Evolutionary conservation across 2,888 invertebrate genomes (phyloP), one percentile per base, ranked within the genome.

Genomic region (Frankliniella fusca): DNA sequence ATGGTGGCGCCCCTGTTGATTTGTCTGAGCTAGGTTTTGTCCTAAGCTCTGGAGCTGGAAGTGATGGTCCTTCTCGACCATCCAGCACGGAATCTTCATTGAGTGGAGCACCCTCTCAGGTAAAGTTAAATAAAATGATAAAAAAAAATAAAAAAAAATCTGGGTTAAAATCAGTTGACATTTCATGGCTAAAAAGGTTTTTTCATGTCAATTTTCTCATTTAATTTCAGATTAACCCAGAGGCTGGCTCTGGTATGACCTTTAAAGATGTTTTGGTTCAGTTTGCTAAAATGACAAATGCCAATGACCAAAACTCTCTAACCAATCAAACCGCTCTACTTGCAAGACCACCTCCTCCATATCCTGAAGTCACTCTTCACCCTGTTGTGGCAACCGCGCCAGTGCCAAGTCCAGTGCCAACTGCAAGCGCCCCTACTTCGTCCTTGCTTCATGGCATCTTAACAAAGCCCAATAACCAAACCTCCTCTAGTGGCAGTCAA

Each of bases 181-280:
- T 38, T 38, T 3, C 3, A 5, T 38, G 38, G 38, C 3, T 38
- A 38, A 38, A 38, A 38, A 38, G 38, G 38, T 38, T 3, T 38
- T 38, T 38, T 38, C 38, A 38, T 38, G 38, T 38, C 38, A 3
- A 38, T 38, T 38, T 38, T 38, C 38, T 38, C 38, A 3, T 38
- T 54, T 54, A 54, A 54, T 12, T 23, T 1, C 70, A 76, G 70
- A 12, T 76, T 10, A 76, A 76, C 12, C 61, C 61, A 61, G 61
- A 61, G n/a, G 18, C 70, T 27, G 27, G 70, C 9, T 76, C 80
- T 54, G 83, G 84, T 88, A 86, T 91, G 90, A 89, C 90, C 88
- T 94, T 94, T 87, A 94, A 94, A 86, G 94, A 94, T 85, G 93
- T 94, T 49, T 89, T 94, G 20, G 92, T 94, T 3, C 94, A 94